Percentiles rank a stretch among this genome's conserved stretches.
Conservation (phyloP, 2,888 invertebrate species). For the Aelia acuminata region DNA sequence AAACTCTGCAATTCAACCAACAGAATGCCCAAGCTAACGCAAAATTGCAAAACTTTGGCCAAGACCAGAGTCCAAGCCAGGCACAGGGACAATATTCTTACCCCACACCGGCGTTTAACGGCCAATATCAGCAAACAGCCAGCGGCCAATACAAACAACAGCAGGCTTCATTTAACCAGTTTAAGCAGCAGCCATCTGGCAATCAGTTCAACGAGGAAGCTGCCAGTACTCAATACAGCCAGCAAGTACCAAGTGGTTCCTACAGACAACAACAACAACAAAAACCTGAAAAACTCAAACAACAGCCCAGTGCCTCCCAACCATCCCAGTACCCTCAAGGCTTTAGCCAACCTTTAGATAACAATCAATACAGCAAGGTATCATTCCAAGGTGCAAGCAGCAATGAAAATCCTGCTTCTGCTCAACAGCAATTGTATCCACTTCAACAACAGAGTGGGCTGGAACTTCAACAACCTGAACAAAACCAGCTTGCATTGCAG, state of each 20-base stretch:
- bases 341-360: neutral
- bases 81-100: neutral
- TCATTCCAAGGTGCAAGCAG: slow-evolving; percentile 1
- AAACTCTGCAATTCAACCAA: slow-evolving; percentile 50
- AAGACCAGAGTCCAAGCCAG: neutral
- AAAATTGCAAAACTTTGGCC: slow-evolving; percentile 1
- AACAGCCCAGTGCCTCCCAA: slow-evolving; percentile 19
- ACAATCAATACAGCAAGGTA: slow-evolving; percentile 9
- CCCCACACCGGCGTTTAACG: neutral
- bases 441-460: neutral
- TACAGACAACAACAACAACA: neutral
- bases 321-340: neutral
- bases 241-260: neutral
- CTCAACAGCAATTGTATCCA: slow-evolving; percentile 13
- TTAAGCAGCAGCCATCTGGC: neutral
- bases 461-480: neutral
- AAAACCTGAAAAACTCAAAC: slow-evolving; percentile 14
- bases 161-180: neutral
- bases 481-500: neutral
- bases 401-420: neutral
- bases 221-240: slow-evolving; percentile 34
- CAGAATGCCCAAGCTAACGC: slow-evolving; percentile 49
- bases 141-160: neutral
- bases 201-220: slow-evolving; percentile 52
- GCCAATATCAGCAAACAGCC: slow-evolving; percentile 19